These are phyloP conservation scores for Microtus ochrogaster DNA, from an alignment of 2,113 vertebrate genomes.

Conservation along the genomic window DNA sequence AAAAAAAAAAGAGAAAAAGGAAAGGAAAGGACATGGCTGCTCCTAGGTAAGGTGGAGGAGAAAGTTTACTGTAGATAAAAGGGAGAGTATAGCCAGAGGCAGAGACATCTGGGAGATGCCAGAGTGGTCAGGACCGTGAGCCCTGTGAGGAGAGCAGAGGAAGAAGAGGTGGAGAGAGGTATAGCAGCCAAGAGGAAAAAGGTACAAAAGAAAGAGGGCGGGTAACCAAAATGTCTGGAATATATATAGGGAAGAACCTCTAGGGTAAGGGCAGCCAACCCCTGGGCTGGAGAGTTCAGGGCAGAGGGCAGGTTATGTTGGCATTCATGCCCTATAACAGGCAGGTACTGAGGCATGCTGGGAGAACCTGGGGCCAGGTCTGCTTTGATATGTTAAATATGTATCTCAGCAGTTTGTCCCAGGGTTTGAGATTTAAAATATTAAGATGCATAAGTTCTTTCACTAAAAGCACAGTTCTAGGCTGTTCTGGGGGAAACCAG, in stretches of 20 bases:
- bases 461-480: background rate
- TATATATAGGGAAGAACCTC: background rate
- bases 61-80: background rate
- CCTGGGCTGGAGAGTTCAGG: background rate
- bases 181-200: background rate
- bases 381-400: background rate
- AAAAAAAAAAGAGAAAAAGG: background rate
- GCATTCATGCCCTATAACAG: background rate
- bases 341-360: background rate
- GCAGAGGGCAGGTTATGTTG: background rate
- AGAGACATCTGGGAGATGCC: background rate
- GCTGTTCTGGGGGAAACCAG: background rate
- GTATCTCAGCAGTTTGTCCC: background rate
- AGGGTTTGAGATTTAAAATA: background rate
- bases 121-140: background rate
- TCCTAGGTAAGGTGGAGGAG: background rate
- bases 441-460: conserved; percentile 37
- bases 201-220: background rate
- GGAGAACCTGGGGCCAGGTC: background rate
- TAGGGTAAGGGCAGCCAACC: background rate
- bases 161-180: background rate
- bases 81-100: background rate
- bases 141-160: background rate
- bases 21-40: background rate
- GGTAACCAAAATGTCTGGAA: background rate